Percentiles rank a stretch among this genome's conserved stretches.
Evolutionary conservation across 2,797 vertebrate genomes (phyloP).

Genomic region (Chaenodraco wilsoni): DNA sequence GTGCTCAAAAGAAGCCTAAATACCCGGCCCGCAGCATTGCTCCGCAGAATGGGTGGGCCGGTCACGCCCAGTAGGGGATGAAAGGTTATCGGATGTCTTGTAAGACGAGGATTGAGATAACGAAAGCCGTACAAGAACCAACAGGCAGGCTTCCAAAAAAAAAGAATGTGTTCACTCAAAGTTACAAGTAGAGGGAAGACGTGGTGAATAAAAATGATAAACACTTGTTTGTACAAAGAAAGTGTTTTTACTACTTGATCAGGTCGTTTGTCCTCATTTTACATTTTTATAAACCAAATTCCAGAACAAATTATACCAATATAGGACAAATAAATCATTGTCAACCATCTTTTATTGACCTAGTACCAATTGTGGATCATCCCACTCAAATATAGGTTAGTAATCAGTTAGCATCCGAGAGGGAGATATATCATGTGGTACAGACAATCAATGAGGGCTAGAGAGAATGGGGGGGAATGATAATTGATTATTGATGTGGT

Average conservation of each 20-base stretch:
- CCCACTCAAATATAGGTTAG: constrained; percentile 60
- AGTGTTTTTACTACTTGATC: not conserved
- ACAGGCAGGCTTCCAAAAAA: constrained; percentile 5
- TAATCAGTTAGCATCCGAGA: constrained; percentile 51
- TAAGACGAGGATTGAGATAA: constrained; percentile 31
- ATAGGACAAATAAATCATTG: constrained; percentile 51
- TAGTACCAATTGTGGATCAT: constrained; percentile 37
- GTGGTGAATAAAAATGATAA: not conserved
- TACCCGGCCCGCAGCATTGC: constrained; percentile 27
- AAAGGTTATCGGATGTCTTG: constrained; percentile 55
- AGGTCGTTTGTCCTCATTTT: constrained; percentile 38
- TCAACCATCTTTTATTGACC: constrained; percentile 49
- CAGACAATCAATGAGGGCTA: constrained; percentile 48
- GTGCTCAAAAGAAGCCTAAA: constrained; percentile 1
- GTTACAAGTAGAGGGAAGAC: not conserved
- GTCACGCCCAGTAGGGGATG: constrained; percentile 18
- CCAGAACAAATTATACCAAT: constrained; percentile 7
- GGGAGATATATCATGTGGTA: constrained; percentile 33
- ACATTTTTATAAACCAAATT: constrained; percentile 1
- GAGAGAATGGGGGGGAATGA: constrained; percentile 22
- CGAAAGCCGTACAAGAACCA: not conserved
- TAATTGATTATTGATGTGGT: constrained; percentile 77
- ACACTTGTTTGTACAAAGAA: not conserved
- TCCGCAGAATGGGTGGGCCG: constrained; percentile 29
- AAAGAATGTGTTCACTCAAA: not conserved